Evolutionary conservation across 2,113 vertebrate genomes (phyloP).

Genomic region (Bolborhynchus lineola): DNA sequence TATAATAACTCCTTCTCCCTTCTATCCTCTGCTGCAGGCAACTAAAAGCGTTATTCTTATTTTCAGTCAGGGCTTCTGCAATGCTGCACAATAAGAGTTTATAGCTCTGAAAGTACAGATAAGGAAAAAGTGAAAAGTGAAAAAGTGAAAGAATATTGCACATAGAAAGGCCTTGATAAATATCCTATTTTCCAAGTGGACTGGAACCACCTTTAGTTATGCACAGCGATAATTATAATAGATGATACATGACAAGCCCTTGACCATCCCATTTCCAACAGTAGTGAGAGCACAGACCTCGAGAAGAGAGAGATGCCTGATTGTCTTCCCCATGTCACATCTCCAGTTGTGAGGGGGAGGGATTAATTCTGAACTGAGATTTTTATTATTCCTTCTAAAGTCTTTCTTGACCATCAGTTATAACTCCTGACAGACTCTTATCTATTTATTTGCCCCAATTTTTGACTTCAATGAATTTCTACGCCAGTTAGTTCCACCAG

Average conservation of each 20-base stretch:
- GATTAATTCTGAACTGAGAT: background rate
- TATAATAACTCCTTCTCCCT: constrained; percentile 16
- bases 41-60: background rate
- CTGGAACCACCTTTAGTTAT: background rate
- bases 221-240: background rate
- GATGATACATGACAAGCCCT: background rate
- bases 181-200: background rate
- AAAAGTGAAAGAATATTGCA: background rate
- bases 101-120: background rate
- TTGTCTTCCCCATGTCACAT: background rate
- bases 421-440: background rate
- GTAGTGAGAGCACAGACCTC: background rate
- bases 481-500: background rate
- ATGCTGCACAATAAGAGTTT: background rate
- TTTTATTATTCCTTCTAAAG: background rate
- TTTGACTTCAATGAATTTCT: background rate
- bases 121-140: background rate
- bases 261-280: background rate
- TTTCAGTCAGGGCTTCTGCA: background rate
- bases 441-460: background rate
- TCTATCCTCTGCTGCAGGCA: constrained; percentile 13
- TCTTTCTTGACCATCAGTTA: background rate
- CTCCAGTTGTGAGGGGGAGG: background rate
- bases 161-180: background rate
- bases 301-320: no score